Evolutionary conservation across 2,113 vertebrate species (phyloP).

Genomic region (Zapus hudsonius): DNA sequence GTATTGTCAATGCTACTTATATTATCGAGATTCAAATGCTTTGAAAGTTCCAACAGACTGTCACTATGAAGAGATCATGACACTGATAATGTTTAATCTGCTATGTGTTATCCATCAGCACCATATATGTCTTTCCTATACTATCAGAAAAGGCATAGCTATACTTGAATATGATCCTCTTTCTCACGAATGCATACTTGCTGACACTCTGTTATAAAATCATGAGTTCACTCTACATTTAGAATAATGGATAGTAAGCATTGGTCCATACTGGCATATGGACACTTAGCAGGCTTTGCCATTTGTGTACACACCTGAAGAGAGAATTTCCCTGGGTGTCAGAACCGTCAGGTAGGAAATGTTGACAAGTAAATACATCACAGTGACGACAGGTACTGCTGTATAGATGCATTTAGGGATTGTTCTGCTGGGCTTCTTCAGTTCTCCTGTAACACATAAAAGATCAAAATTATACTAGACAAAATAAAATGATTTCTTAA

Average conservation of each 20-base stretch:
- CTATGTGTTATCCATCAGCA: neutral
- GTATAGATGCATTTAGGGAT: conserved; percentile 84
- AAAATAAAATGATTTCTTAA: neutral
- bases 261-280: too few species aligned
- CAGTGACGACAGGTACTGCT: conserved; percentile 79
- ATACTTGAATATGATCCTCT: neutral
- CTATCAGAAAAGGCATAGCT: neutral
- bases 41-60: neutral
- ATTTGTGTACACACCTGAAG: conserved; percentile 80
- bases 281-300: neutral
- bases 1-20: neutral
- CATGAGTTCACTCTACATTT: neutral
- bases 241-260: neutral
- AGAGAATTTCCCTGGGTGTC: conserved; percentile 84
- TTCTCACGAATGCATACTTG: neutral
- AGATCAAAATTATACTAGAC: neutral
- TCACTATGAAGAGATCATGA: neutral
- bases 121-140: neutral
- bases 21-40: neutral
- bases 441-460: conserved; percentile 51
- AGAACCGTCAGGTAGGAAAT: conserved; percentile 85
- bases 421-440: conserved; percentile 84
- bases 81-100: neutral
- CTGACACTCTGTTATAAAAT: neutral
- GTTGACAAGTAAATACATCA: conserved; percentile 85